Evolutionary conservation across 35 echinoderm and acorn worm species (phyloP).

Genomic region (Lytechinus pictus): DNA sequence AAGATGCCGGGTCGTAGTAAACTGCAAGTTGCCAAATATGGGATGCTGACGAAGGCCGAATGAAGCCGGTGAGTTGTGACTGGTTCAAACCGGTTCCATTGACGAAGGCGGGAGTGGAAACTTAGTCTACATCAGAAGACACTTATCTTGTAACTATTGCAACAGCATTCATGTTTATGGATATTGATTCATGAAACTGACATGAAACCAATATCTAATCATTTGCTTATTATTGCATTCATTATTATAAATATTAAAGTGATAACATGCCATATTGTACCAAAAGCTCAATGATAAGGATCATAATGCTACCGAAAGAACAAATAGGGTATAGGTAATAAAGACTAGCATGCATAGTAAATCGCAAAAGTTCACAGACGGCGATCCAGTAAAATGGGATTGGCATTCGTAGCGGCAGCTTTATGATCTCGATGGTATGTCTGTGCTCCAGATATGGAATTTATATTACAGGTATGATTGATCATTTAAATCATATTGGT

Average conservation of each 20-base stretch:
- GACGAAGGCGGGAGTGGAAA: not conserved
- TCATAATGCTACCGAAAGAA: too few relatives aligned
- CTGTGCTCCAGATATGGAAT: not conserved
- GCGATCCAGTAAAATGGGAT: not conserved
- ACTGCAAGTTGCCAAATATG: not conserved
- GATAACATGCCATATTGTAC: not conserved
- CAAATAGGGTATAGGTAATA: not conserved
- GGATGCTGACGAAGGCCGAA: not conserved
- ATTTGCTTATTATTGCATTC: too few relatives aligned
- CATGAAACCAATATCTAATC: too few relatives aligned
- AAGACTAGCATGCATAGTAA: not conserved
- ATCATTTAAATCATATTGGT: not conserved
- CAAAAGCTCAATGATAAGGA: not conserved
- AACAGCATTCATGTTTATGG: not conserved
- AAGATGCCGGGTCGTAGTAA: not conserved
- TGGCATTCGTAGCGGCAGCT: not conserved
- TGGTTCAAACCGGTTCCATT: slow-evolving; percentile 9
- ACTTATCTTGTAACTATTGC: not conserved
- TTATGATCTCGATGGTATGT: not conserved
- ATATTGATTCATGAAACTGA: too few relatives aligned
- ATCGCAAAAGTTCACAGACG: not conserved
- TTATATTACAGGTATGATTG: not conserved
- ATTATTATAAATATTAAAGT: not conserved
- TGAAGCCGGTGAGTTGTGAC: not conserved
- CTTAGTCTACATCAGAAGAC: not conserved